These are phyloP conservation scores for Morpho helenor DNA, from an alignment of 2,888 invertebrate genomes.

Conservation along the genomic window DNA sequence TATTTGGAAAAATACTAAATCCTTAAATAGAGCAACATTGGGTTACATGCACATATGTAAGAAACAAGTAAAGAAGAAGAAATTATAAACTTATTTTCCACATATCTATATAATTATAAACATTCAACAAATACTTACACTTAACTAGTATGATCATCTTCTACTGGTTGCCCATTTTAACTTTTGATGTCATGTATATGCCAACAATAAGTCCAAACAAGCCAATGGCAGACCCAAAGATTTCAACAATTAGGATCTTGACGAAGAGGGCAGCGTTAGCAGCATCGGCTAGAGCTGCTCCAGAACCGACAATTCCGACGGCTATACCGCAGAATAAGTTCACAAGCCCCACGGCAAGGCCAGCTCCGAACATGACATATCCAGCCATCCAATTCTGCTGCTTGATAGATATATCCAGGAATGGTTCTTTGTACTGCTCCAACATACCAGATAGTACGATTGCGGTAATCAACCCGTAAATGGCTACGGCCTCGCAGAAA, in stretches of 20 bases:
- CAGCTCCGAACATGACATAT: conserved; percentile 97
- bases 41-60: background rate
- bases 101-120: background rate
- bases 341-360: conserved; percentile 95
- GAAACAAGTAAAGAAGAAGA: background rate
- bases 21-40: background rate
- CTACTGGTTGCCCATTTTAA: conserved; percentile 86
- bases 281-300: conserved; percentile 98
- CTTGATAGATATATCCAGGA: conserved; percentile 59
- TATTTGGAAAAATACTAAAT: no score
- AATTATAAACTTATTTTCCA: background rate
- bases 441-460: conserved; percentile 95
- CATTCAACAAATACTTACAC: conserved; percentile 52
- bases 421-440: conserved; percentile 77
- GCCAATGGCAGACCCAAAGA: conserved; percentile 99
- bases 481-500: conserved; percentile 99
- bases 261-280: conserved; percentile 98
- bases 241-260: conserved; percentile 98
- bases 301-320: conserved; percentile 99
- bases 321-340: conserved; percentile 96
- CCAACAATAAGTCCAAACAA: conserved; percentile 99
- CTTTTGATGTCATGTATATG: conserved; percentile 94
- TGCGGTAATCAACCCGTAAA: conserved; percentile 99
- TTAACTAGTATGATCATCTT: conserved; percentile 53
- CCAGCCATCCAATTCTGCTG: conserved; percentile 90